A percentile compares a stretch with the other conserved stretches of the same genome.
Evolutionary conservation across 2,888 invertebrate genomes (phyloP).

Genomic region (Melanchra persicariae): DNA sequence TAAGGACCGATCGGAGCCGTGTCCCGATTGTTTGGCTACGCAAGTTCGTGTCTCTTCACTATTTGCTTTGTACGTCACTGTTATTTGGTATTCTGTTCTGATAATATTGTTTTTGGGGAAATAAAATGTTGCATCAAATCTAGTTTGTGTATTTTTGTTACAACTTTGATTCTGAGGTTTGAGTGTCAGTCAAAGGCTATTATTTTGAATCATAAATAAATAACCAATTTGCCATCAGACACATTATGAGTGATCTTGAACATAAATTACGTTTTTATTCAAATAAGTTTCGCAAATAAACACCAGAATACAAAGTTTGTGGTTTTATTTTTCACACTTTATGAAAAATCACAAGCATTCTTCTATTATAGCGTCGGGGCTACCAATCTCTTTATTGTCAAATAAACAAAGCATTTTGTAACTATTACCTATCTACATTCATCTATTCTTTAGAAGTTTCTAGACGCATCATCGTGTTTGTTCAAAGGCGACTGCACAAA

Average conservation of each 20-base stretch:
- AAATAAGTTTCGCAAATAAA: conserved; percentile 46
- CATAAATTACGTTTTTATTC: conserved; percentile 39
- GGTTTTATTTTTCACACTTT: conserved; percentile 49
- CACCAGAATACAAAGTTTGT: conserved; percentile 23
- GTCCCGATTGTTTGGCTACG: conserved; percentile 84
- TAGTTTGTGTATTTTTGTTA: neutral
- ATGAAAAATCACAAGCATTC: conserved; percentile 47
- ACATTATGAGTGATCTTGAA: conserved; percentile 7
- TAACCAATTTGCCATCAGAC: conserved; percentile 1
- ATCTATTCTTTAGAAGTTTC: conserved; percentile 83
- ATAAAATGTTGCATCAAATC: conserved; percentile 3
- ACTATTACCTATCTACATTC: conserved; percentile 67
- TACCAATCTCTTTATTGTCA: conserved; percentile 58
- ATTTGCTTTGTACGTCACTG: conserved; percentile 75
- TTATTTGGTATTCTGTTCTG: conserved; percentile 32
- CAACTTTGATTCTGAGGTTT: neutral
- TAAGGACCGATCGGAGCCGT: conserved; percentile 81
- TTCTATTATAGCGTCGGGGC: conserved; percentile 38
- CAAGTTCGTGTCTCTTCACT: conserved; percentile 73
- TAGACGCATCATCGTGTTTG: conserved; percentile 84
- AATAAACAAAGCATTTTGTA: conserved; percentile 75
- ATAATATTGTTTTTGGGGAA: conserved; percentile 1
- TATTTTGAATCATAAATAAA: conserved; percentile 5
- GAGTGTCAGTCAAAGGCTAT: neutral
- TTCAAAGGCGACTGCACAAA: conserved; percentile 79